Evolutionary conservation across 2,113 vertebrate genomes (phyloP), one percentile per base, ranked within the genome.

Genomic region (Callopanchax toddi): DNA sequence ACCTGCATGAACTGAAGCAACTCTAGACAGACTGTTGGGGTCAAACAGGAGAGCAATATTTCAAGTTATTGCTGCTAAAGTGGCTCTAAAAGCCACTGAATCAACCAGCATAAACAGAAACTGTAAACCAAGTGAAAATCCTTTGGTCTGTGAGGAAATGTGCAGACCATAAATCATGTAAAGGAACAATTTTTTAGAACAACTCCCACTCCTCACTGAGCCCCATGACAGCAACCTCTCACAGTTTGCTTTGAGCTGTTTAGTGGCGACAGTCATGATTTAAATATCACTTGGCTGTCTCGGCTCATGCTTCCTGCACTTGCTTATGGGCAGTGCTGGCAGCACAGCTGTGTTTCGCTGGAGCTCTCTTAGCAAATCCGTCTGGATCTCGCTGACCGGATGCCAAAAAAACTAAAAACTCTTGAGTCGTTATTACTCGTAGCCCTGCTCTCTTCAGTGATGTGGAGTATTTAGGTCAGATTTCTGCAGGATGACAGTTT

Each of bases 391-490:
- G n/a, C 29, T 21, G 45, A 50, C 43, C 43, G 34, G 18, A 71
- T 50, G 61, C 22, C 40, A 44, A 36, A 67, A 52, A 51, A 8
- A 66, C 46, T 51, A 54, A 42, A 10, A 40, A 78, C 34, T 75
- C 22, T 17, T 0, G 42, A 45, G 51, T 50, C 58, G 7, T 71
- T 70, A 32, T 61, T 18, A 17, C 29, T 18, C 3, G 23, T 17
- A 26, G 62, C 57, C 43, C n/a, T 37, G 50, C 56, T 53, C 75
- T 58, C 62, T 45, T 50, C 51, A 23, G 60, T 70, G 55, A 63
- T 81, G 22, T 4, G 3, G 32, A 56, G 79, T 84, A 89, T 90
- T 88, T 80, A 83, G 81, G 84, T 82, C 88, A 83, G 37, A 61
- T 45, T 46, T 84, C 74, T 59, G 64, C 44, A 76, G 62, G 58